phyloP scores from a whole-genome alignment of 2,113 vertebrate genomes.

The Tachycineta bicolor region DNA sequence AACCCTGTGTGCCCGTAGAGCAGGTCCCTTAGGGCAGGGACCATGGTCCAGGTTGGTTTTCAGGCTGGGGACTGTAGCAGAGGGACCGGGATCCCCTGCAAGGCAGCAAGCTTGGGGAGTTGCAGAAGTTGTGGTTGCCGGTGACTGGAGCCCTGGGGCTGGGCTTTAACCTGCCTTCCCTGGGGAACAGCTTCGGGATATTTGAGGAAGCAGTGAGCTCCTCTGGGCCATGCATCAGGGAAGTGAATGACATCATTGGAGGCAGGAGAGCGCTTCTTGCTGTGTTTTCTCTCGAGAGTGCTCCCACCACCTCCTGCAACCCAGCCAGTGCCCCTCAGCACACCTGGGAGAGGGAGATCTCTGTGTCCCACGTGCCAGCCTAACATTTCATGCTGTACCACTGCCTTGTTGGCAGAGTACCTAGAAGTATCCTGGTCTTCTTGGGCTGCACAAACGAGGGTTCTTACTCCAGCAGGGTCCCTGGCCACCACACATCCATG shows the following conservation, averaged over 20 bases:
- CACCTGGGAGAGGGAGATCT: not conserved
- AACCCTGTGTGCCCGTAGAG: rapidly evolving
- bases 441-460: not conserved
- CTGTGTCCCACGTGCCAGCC: not conserved
- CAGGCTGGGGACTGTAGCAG: not conserved
- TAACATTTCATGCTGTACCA: not conserved
- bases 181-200: not conserved
- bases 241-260: not conserved
- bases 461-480: not conserved
- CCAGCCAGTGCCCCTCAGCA: not conserved
- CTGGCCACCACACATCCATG: not conserved
- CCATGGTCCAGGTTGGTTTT: not conserved
- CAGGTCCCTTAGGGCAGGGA: not conserved
- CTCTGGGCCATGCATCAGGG: rapidly evolving
- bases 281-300: not conserved
- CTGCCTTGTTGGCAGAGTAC: not conserved
- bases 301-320: not conserved
- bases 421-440: not conserved
- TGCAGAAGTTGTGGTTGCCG: not conserved
- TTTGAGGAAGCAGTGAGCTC: not conserved
- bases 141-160: not conserved
- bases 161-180: not conserved
- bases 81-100: rapidly evolving
- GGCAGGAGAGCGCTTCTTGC: not conserved
- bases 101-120: not conserved